A percentile compares a stretch with the other conserved stretches of the same genome.
phyloP scores from a whole-genome alignment of 1,140 invertebrate species.

The Littorina saxatilis region DNA sequence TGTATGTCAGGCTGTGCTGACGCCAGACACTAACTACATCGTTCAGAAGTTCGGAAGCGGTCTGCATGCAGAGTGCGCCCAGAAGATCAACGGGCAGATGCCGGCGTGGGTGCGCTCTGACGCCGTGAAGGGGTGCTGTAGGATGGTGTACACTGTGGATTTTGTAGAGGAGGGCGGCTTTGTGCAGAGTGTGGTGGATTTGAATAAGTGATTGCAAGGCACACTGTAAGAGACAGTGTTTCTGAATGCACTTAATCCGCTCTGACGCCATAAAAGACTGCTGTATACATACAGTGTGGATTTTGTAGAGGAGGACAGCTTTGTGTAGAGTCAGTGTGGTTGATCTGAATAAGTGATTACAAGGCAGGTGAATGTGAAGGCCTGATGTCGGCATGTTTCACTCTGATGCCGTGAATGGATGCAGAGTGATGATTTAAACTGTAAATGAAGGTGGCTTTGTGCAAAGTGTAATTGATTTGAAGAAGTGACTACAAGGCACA shows the following conservation, averaged over 20 bases:
- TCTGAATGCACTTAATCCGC: too few species aligned
- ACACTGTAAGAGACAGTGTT: too few species aligned
- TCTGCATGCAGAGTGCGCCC: background rate
- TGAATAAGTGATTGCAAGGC: background rate
- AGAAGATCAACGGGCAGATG: background rate
- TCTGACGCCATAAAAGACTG: too few species aligned
- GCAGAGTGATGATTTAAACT: background rate
- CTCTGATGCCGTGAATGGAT: background rate
- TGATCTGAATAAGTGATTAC: too few species aligned
- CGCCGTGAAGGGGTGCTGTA: background rate
- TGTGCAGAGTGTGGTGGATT: background rate
- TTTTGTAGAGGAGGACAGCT: too few species aligned
- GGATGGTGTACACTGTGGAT: background rate
- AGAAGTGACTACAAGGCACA: background rate
- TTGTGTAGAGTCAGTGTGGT: too few species aligned
- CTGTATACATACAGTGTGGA: too few species aligned
- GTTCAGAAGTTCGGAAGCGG: background rate
- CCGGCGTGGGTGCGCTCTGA: background rate
- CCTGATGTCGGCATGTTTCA: background rate
- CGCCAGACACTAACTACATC: background rate
- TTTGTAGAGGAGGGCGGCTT: slow-evolving; percentile 7
- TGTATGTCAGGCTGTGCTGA: slow-evolving; percentile 28
- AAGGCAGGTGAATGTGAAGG: too few species aligned
- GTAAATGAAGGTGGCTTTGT: background rate
- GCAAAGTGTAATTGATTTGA: background rate